These are phyloP conservation scores for Cygnus buccinator DNA, from an alignment of 2,113 vertebrate species.

Conservation along the genomic window DNA sequence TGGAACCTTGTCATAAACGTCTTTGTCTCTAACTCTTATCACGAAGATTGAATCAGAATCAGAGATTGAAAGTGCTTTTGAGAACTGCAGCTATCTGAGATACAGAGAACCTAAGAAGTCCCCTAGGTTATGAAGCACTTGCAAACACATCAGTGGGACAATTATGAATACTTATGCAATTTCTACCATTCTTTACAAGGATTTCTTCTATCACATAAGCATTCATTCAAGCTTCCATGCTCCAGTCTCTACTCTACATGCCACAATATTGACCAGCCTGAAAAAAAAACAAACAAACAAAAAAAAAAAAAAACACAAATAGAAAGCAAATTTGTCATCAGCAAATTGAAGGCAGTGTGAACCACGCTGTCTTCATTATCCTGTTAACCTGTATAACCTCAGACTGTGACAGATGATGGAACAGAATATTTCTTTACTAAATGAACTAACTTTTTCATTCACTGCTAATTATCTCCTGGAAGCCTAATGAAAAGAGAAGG, in stretches of 20 bases:
- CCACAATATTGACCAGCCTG: background rate
- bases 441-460: background rate
- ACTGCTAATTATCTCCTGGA: background rate
- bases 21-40: background rate
- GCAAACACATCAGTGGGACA: background rate
- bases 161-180: background rate
- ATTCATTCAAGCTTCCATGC: background rate
- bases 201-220: background rate
- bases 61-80: background rate
- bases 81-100: background rate
- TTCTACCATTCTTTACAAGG: background rate
- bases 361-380: background rate
- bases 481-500: background rate
- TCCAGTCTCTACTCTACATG: background rate
- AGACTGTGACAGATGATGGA: background rate
- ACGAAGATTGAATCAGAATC: background rate
- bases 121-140: background rate
- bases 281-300: background rate
- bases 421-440: background rate
- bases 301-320: background rate
- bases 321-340: background rate
- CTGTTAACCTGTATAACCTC: background rate
- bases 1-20: background rate
- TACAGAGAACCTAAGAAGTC: background rate
- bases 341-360: background rate